A percentile compares a stretch with the other conserved stretches of the same genome.
Evolutionary conservation across 30 jellyfish, hydroid and myxozoan species (phyloP).

Genomic region (Phacellophora camtschatica): DNA sequence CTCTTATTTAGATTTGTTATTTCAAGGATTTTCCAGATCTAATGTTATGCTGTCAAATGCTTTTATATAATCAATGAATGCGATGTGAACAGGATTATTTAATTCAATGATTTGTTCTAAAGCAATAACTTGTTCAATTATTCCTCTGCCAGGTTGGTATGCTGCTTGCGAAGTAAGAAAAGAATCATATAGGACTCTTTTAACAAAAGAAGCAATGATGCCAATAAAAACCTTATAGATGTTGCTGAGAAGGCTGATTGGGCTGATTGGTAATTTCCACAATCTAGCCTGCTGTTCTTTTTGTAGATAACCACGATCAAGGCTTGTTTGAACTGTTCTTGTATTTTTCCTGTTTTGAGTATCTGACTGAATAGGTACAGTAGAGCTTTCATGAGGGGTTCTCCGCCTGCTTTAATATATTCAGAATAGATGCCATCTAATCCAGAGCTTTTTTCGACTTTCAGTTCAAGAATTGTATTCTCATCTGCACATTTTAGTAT

Average conservation of each 20-base stretch:
- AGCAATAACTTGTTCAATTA: background rate
- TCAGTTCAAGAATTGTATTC: no score
- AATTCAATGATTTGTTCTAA: background rate
- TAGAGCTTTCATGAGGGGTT: conserved; percentile 18
- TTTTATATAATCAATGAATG: background rate
- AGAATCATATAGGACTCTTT: background rate
- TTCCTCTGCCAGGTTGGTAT: background rate
- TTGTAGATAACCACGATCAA: background rate
- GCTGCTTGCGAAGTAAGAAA: background rate
- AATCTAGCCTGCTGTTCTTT: background rate
- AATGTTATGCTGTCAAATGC: conserved; percentile 1
- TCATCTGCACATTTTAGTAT: no score
- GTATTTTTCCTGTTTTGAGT: background rate
- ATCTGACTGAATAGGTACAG: conserved; percentile 1
- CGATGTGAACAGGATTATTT: background rate
- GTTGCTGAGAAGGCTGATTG: background rate
- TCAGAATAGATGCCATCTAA: background rate
- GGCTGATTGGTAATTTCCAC: background rate
- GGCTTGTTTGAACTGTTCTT: conserved; percentile 3
- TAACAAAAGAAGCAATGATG: background rate
- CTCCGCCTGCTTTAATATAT: conserved; percentile 13
- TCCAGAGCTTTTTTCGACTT: background rate
- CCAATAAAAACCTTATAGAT: background rate
- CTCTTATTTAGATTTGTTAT: background rate
- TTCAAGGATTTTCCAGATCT: background rate